phyloP scores from a whole-genome alignment of 1,140 invertebrate genomes.

The Euglossa dilemma region DNA sequence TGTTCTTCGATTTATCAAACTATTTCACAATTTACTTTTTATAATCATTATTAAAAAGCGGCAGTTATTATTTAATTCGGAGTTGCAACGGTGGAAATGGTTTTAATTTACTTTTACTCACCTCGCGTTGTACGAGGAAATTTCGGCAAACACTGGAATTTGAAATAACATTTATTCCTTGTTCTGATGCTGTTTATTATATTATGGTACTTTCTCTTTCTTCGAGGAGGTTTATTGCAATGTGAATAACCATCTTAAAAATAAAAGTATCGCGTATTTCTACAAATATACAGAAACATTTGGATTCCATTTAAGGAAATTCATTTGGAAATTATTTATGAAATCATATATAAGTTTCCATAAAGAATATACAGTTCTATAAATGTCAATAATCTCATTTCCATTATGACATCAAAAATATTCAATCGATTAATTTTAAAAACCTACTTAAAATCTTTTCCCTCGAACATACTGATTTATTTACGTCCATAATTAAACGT shows the following conservation, averaged over 20 bases:
- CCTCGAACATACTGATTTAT: no score
- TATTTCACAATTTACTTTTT: neutral
- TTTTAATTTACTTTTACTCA: neutral
- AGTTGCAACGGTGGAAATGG: neutral
- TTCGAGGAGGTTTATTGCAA: no score
- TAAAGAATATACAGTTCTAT: neutral
- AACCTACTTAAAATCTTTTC: neutral
- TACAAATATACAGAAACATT: neutral
- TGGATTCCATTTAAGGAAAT: no score
- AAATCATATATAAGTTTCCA: no score
- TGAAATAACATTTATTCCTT: neutral
- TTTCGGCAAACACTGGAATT: neutral
- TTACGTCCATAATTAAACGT: neutral
- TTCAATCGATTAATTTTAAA: neutral
- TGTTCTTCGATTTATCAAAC: neutral
- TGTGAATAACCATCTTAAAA: slow-evolving; percentile 21
- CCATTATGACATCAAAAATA: neutral
- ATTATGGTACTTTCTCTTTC: neutral
- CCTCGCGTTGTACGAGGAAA: slow-evolving; percentile 14
- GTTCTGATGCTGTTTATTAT: neutral
- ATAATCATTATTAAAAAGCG: neutral
- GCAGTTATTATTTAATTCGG: neutral
- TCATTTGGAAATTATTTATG: no score
- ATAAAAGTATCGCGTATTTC: neutral
- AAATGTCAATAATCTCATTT: neutral